These are phyloP conservation scores for Antheraea yamamai DNA, from an alignment of 2,888 invertebrate species.

Conservation along the genomic window DNA sequence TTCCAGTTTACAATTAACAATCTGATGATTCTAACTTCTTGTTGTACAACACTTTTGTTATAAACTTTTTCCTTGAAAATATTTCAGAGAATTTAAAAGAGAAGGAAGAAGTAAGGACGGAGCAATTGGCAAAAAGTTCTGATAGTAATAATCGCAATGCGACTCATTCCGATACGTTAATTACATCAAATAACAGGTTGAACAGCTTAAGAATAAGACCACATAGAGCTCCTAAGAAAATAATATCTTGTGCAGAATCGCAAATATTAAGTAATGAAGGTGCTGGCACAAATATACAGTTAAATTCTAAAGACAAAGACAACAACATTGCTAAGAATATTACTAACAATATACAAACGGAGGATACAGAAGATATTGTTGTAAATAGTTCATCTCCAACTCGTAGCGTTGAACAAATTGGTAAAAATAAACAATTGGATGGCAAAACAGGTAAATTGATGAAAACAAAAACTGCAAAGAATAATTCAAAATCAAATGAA, in stretches of 20 bases:
- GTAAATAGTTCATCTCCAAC: slow-evolving; percentile 38
- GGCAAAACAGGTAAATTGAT: not conserved
- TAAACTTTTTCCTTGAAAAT: too few species aligned
- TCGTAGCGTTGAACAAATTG: slow-evolving; percentile 13
- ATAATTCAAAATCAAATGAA: not conserved
- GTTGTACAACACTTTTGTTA: too few species aligned
- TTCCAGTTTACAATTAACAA: too few species aligned
- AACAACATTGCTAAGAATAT: not conserved
- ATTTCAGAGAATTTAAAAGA: too few species aligned
- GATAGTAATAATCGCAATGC: not conserved
- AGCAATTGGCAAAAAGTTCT: not conserved
- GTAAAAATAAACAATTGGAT: not conserved
- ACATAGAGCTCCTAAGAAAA: slow-evolving; percentile 33
- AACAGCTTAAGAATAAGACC: slow-evolving; percentile 37
- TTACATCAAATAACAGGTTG: slow-evolving; percentile 29
- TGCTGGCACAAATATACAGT: not conserved
- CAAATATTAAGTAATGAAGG: not conserved
- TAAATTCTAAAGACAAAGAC: not conserved
- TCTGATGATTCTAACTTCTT: too few species aligned
- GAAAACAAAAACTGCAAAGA: not conserved
- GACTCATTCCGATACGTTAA: slow-evolving; percentile 24
- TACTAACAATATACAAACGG: not conserved
- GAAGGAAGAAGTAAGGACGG: not conserved
- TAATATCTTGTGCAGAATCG: not conserved
- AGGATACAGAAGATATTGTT: slow-evolving; percentile 28